phyloP scores from a whole-genome alignment of 2,113 vertebrate species.

The Mystacornis crossleyi region DNA sequence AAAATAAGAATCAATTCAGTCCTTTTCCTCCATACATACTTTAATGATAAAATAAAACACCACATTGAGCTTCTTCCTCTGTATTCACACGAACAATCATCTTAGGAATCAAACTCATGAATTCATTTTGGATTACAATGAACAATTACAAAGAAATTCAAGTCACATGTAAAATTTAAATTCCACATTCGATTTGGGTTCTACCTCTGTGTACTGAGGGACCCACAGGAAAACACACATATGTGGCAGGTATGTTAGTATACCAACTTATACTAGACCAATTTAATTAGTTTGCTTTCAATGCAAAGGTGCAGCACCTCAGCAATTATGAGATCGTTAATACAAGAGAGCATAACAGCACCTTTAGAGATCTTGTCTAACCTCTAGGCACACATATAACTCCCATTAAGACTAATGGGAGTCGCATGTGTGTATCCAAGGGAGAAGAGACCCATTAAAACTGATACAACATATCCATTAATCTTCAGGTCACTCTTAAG shows the following conservation, averaged over 20 bases:
- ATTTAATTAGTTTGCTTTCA: conserved; percentile 61
- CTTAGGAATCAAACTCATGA: background rate
- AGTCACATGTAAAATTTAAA: background rate
- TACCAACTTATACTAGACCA: background rate
- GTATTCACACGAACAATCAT: background rate
- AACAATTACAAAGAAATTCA: background rate
- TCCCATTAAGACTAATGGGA: conserved; percentile 66
- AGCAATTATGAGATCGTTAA: conserved; percentile 64
- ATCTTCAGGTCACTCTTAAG: conserved; percentile 62
- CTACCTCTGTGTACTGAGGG: background rate
- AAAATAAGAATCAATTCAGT: conserved; percentile 10
- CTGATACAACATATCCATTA: conserved; percentile 56
- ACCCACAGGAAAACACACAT: background rate
- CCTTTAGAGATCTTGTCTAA: conserved; percentile 49
- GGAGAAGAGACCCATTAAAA: conserved; percentile 63
- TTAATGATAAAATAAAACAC: conserved; percentile 29
- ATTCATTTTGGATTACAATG: background rate
- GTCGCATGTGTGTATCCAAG: conserved; percentile 56
- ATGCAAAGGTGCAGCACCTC: conserved; percentile 52
- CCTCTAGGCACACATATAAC: conserved; percentile 55
- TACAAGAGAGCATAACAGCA: conserved; percentile 47
- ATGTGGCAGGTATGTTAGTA: background rate
- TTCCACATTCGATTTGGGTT: background rate
- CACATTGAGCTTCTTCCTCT: background rate
- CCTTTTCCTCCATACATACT: background rate